phyloP scores from a whole-genome alignment of 2,797 vertebrate genomes.

The Benthosema pterotum region DNA sequence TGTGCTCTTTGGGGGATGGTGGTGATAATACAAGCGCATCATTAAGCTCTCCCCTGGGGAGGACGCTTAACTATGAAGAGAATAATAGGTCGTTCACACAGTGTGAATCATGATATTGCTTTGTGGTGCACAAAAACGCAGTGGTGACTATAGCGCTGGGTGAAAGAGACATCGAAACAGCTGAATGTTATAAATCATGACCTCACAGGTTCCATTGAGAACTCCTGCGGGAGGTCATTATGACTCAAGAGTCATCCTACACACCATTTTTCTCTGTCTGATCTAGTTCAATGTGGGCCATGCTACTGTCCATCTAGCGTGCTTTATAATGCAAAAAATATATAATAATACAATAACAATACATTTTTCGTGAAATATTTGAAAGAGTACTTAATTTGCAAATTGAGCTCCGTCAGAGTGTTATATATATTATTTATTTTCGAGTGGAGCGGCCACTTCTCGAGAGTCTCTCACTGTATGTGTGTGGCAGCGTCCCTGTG shows the following conservation, averaged over 20 bases:
- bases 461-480: no score
- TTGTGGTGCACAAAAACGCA: slow-evolving; percentile 37
- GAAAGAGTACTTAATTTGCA: no score
- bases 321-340: slow-evolving; percentile 19
- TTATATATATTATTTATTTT: no score
- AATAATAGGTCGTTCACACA: slow-evolving; percentile 29
- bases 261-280: slow-evolving; percentile 32
- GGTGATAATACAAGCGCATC: slow-evolving; percentile 17
- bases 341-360: no score
- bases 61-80: slow-evolving; percentile 15
- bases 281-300: slow-evolving; percentile 38
- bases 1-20: slow-evolving; percentile 9
- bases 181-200: slow-evolving; percentile 46
- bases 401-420: no score
- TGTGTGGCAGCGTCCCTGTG: no score
- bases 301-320: slow-evolving; percentile 31
- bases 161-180: slow-evolving; percentile 32
- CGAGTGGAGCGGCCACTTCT: no score
- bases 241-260: slow-evolving; percentile 57
- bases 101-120: slow-evolving; percentile 41
- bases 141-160: slow-evolving; percentile 8
- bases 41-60: slow-evolving; percentile 23
- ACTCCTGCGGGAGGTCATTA: slow-evolving; percentile 56
- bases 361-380: no score
- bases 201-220: slow-evolving; percentile 49